A percentile compares a stretch with the other conserved stretches of the same genome.
These are phyloP conservation scores for Ibycter americanus DNA, from an alignment of 2,797 vertebrate species.

Conservation along the genomic window DNA sequence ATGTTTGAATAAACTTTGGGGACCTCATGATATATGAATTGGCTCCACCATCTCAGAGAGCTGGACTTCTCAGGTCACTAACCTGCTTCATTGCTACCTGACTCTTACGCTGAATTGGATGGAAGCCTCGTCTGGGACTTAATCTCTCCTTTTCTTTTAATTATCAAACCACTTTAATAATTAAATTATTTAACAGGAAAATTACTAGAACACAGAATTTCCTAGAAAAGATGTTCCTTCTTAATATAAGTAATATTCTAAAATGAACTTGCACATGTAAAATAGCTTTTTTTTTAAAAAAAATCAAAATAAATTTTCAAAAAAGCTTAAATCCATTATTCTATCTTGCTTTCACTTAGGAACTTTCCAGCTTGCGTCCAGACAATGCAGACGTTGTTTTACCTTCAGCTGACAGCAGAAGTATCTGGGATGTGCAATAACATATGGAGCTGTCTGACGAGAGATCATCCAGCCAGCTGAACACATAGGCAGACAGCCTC, in stretches of 20 bases:
- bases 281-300: background rate
- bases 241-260: background rate
- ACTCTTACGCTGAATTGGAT: background rate
- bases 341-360: background rate
- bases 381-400: conserved; percentile 19
- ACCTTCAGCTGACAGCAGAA: conserved; percentile 5
- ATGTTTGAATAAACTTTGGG: background rate
- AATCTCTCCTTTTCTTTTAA: background rate
- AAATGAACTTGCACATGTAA: background rate
- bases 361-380: background rate
- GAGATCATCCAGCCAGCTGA: background rate
- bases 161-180: background rate
- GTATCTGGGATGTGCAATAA: background rate
- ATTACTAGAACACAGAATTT: background rate
- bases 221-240: background rate
- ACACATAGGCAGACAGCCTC: background rate
- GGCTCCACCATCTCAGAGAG: background rate
- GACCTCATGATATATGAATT: background rate
- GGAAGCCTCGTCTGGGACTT: background rate
- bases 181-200: background rate
- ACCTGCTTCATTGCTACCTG: background rate
- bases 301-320: background rate
- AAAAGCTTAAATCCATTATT: background rate
- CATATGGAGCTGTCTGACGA: background rate
- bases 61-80: background rate